Base-by-base conservation (phyloP, 1,140 invertebrate genomes). In the Laodelphax striatellus region DNA sequence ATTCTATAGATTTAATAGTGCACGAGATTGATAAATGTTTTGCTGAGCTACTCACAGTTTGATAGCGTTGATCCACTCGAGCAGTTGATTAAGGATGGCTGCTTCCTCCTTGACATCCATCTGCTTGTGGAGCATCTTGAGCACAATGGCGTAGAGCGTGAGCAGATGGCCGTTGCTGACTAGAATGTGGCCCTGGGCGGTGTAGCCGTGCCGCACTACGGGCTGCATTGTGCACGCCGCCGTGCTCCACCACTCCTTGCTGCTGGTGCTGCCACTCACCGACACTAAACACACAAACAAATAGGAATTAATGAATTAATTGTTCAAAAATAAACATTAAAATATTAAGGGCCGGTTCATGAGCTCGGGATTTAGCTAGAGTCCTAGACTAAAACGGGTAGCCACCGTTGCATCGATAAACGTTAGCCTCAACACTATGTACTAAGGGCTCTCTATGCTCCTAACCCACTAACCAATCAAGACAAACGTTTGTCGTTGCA, bases 11-110 rank as follows among this genome's bases (percentile, higher is more conserved):
- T n/a, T n/a, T n/a, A n/a, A n/a, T n/a, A n/a, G n/a, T n/a, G n/a
- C n/a, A n/a, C n/a, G n/a, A n/a, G n/a, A n/a, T n/a, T n/a, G n/a
- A n/a, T n/a, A n/a, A n/a, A n/a, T n/a, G n/a, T n/a, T n/a, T n/a
- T n/a, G 28, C 4, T 22, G 21, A 52, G 34, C 11, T 31, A 55
- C 72, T 72, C 65, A 79, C 77, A 64, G 72, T 68, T 76, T 77
- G 22, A 78, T 68, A 50, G 71, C 66, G 60, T 67, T 70, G 31
- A 80, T 71, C 74, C 76, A 78, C 57, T 77, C 73, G 31, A 77
- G 66, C 19, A 79, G 62, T 65, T 74, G 75, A 22, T 70, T 73
- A 4, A 79, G 67, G 52, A 78, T 69, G 66, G 72, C 72, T 19
- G 74, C 73, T 63, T 78, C 76, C 60, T 78, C 73, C 24, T 71